A percentile compares a stretch with the other conserved stretches of the same genome.
phyloP scores from a whole-genome alignment of 2,113 vertebrate species.

The Pteronura brasiliensis region DNA sequence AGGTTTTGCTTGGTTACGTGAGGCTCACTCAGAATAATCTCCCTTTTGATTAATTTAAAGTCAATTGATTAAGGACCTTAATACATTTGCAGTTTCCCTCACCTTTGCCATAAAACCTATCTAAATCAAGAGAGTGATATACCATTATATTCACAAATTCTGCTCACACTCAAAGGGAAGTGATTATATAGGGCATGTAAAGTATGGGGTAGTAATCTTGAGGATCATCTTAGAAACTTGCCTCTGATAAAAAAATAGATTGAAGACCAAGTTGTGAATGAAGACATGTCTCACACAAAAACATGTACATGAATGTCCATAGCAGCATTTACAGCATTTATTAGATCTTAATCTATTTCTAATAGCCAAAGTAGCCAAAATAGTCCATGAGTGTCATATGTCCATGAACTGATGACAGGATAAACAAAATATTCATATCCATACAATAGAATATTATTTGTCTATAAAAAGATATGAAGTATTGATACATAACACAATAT shows the following conservation, averaged over 20 bases:
- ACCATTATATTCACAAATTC: background rate
- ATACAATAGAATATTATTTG: background rate
- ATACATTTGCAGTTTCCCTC: background rate
- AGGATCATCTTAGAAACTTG: background rate
- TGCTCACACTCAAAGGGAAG: background rate
- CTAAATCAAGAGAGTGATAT: background rate
- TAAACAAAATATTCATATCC: background rate
- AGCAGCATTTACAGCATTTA: background rate
- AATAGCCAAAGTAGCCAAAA: background rate
- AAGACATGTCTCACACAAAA: background rate
- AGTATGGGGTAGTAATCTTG: background rate
- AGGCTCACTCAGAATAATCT: background rate
- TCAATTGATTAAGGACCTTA: background rate
- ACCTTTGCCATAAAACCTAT: background rate
- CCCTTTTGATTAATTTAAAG: background rate
- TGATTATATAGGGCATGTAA: background rate
- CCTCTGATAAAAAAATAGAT: background rate
- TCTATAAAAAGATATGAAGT: background rate
- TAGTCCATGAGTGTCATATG: background rate
- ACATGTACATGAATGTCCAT: background rate
- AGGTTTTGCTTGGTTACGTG: background rate
- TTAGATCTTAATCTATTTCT: background rate
- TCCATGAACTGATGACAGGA: background rate
- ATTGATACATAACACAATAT: background rate
- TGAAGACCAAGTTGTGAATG: background rate